Evolutionary conservation across 1,140 invertebrate genomes (phyloP).

Genomic region (Drosophila pruinosa): DNA sequence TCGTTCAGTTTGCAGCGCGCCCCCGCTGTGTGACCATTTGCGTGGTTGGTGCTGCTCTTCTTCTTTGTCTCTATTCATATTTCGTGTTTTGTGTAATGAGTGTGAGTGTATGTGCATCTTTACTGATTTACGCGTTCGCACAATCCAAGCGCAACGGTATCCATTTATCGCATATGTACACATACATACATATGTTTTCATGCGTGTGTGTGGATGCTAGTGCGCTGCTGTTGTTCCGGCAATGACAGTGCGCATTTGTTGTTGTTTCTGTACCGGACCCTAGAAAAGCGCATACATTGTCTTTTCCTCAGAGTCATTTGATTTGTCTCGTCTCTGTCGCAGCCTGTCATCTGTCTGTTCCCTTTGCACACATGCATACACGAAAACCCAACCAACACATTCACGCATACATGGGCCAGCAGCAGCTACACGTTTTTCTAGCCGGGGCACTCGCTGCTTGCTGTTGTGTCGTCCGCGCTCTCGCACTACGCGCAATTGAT

Average conservation of each 20-base stretch:
- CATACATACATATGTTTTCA: not conserved
- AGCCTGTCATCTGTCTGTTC: constrained; percentile 40
- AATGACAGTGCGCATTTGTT: constrained; percentile 31
- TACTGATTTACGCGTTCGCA: constrained; percentile 31
- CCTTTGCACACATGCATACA: constrained; percentile 27
- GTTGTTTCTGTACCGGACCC: constrained; percentile 4
- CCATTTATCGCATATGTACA: constrained; percentile 9
- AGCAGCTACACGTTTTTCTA: constrained; percentile 50
- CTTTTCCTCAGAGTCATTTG: constrained; percentile 26
- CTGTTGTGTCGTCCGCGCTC: constrained; percentile 31
- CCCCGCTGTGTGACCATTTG: constrained; percentile 27
- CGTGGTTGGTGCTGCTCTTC: not conserved
- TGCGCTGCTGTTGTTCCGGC: constrained; percentile 2
- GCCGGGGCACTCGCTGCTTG: constrained; percentile 46
- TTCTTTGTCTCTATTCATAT: constrained; percentile 33
- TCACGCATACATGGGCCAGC: not conserved
- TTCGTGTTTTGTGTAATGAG: constrained; percentile 3
- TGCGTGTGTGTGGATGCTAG: constrained; percentile 2
- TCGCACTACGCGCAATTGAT: constrained; percentile 70
- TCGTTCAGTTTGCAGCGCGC: constrained; percentile 34
- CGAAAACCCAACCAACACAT: too few species aligned
- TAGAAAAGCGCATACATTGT: constrained; percentile 29
- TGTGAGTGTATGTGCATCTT: constrained; percentile 18
- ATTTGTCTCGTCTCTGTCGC: constrained; percentile 40
- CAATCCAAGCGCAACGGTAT: constrained; percentile 35